phyloP scores from a whole-genome alignment of 92 coral and sea anemone genomes.

The Ricordea florida region DNA sequence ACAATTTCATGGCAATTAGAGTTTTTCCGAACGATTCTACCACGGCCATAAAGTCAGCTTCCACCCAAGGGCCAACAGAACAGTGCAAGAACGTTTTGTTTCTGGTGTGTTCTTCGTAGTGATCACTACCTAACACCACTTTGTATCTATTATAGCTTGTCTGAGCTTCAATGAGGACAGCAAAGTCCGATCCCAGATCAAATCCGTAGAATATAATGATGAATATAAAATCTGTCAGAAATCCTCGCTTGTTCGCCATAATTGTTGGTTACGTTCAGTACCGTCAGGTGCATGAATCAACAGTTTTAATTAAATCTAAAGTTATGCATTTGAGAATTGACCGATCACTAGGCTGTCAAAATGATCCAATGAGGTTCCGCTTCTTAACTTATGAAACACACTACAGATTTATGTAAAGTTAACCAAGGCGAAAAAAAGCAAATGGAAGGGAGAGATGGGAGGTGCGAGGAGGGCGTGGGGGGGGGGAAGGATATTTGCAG shows the following conservation, averaged over 20 bases:
- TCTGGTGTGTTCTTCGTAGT: constrained; percentile 31
- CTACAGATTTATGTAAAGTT: too few species aligned
- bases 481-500: too few species aligned
- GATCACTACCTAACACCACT: constrained; percentile 5
- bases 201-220: constrained; percentile 68
- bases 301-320: too few species aligned
- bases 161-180: constrained; percentile 67
- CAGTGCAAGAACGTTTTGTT: constrained; percentile 52
- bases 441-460: too few species aligned
- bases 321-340: too few species aligned
- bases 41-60: constrained; percentile 52
- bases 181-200: constrained; percentile 66
- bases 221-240: constrained; percentile 55
- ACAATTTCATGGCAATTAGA: constrained; percentile 56
- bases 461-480: too few species aligned
- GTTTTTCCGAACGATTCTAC: constrained; percentile 62
- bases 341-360: too few species aligned
- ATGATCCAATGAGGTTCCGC: too few species aligned
- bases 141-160: constrained; percentile 51
- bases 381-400: too few species aligned
- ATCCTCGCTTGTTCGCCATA: constrained; percentile 56
- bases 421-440: too few species aligned
- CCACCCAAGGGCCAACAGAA: constrained; percentile 78
- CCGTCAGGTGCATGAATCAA: too few species aligned
- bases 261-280: too few species aligned